A percentile compares a stretch with the other conserved stretches of the same genome.
These are phyloP conservation scores for Calonectris borealis DNA, from an alignment of 2,113 vertebrate species.

Conservation along the genomic window DNA sequence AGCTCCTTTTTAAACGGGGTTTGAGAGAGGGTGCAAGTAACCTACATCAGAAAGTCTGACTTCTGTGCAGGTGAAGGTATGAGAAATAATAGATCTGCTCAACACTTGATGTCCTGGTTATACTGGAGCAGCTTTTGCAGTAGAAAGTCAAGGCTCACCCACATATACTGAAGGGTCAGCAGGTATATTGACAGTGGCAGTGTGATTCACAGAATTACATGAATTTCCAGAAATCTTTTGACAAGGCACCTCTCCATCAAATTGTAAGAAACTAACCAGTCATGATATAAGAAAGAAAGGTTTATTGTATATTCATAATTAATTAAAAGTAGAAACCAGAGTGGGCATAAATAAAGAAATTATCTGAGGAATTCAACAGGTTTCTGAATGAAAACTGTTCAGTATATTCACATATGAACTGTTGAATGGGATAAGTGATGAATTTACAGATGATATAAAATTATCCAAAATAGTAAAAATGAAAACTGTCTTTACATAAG, in stretches of 20 bases:
- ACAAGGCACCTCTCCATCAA: background rate
- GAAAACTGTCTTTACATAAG: background rate
- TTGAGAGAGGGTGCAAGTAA: background rate
- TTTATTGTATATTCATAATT: background rate
- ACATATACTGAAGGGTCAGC: background rate
- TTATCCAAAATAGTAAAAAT: background rate
- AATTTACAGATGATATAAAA: background rate
- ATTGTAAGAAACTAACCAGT: background rate
- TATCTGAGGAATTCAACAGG: background rate
- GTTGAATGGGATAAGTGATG: background rate
- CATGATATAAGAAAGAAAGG: background rate
- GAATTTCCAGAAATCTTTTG: background rate
- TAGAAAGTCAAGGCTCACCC: background rate
- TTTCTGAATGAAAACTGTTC: background rate
- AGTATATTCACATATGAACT: background rate
- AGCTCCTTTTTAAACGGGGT: fast-evolving
- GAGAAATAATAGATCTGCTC: background rate
- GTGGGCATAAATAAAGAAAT: background rate
- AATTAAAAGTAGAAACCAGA: background rate
- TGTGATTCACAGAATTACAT: background rate
- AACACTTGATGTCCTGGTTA: background rate
- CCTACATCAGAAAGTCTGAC: background rate
- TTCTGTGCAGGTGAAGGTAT: background rate
- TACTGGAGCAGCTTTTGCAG: background rate
- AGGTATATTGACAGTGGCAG: background rate